Percentiles rank a stretch among this genome's conserved stretches.
These are phyloP conservation scores for Acrobeloides nanus DNA, from an alignment of 2,888 invertebrate genomes.

Conservation along the genomic window DNA sequence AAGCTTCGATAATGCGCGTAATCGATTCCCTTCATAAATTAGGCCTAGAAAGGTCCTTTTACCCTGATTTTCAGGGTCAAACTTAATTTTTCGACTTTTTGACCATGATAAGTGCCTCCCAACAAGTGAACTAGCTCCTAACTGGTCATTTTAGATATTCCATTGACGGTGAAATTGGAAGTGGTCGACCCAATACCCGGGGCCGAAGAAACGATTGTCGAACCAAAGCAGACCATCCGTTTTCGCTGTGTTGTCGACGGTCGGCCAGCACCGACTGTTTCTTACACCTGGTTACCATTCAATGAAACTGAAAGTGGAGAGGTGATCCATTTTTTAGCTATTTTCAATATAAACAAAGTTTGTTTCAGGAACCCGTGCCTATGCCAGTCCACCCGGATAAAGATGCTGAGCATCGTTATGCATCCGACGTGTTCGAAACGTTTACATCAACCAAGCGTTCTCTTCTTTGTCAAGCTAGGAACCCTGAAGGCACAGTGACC, in stretches of 20 bases:
- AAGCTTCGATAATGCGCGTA: too few species aligned
- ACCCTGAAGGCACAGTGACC: slow-evolving; percentile 45
- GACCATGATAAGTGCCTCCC: slow-evolving; percentile 5
- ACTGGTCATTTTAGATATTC: slow-evolving; percentile 36
- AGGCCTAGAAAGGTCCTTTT: too few species aligned
- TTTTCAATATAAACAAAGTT: not conserved
- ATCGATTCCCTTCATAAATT: too few species aligned
- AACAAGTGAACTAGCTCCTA: not conserved
- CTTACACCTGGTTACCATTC: slow-evolving; percentile 50
- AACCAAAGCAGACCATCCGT: slow-evolving; percentile 45
- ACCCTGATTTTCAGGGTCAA: slow-evolving; percentile 1
- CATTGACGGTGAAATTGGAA: slow-evolving; percentile 41
- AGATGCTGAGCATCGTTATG: slow-evolving; percentile 35
- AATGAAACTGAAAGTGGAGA: slow-evolving; percentile 38
- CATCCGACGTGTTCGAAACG: slow-evolving; percentile 40
- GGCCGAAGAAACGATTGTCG: slow-evolving; percentile 34
- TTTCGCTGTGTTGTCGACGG: slow-evolving; percentile 51
- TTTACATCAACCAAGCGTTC: slow-evolving; percentile 40
- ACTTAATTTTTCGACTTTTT: slow-evolving; percentile 5
- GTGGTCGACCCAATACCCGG: slow-evolving; percentile 38
- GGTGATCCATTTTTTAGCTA: slow-evolving; percentile 13
- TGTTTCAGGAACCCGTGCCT: slow-evolving; percentile 36
- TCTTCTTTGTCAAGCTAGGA: slow-evolving; percentile 48
- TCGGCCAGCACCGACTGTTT: slow-evolving; percentile 47
- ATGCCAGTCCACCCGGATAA: slow-evolving; percentile 26